Conservation (phyloP, 1,140 invertebrate genomes). For the Nasonia longicornis region DNA sequence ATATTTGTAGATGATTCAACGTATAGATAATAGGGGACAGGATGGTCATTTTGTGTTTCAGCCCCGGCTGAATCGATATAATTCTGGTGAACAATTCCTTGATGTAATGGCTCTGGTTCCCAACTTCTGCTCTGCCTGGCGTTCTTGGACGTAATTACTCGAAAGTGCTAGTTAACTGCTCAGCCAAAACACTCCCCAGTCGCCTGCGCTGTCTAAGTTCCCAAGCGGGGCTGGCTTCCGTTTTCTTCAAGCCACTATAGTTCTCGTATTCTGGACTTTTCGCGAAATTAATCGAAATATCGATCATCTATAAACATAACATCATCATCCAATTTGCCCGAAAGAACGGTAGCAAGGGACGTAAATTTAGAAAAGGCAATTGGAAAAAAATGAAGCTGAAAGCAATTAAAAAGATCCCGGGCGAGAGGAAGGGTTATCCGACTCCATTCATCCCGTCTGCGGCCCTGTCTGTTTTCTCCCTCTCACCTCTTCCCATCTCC, state of each 20-base stretch:
- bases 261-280: no score
- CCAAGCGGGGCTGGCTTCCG: not conserved
- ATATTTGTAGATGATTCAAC: not conserved
- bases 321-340: no score
- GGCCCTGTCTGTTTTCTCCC: slow-evolving; percentile 10
- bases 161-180: not conserved
- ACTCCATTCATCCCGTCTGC: not conserved
- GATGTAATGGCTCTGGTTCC: not conserved
- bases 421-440: slow-evolving; percentile 17
- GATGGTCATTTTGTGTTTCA: not conserved
- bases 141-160: not conserved
- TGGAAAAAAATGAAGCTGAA: not conserved
- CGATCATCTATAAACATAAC: no score
- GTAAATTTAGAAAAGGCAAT: not conserved
- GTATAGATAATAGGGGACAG: no score
- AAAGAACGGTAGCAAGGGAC: no score
- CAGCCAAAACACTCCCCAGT: not conserved
- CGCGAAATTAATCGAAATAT: no score
- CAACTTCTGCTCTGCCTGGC: not conserved
- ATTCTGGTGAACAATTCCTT: not conserved
- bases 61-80: not conserved
- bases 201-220: not conserved
- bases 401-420: not conserved
- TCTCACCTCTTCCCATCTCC: not conserved
- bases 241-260: not conserved